Percentiles rank a stretch among this genome's conserved stretches.
Conservation (phyloP, 2,888 invertebrate genomes). For the Oxyteleia sp. region DNA sequence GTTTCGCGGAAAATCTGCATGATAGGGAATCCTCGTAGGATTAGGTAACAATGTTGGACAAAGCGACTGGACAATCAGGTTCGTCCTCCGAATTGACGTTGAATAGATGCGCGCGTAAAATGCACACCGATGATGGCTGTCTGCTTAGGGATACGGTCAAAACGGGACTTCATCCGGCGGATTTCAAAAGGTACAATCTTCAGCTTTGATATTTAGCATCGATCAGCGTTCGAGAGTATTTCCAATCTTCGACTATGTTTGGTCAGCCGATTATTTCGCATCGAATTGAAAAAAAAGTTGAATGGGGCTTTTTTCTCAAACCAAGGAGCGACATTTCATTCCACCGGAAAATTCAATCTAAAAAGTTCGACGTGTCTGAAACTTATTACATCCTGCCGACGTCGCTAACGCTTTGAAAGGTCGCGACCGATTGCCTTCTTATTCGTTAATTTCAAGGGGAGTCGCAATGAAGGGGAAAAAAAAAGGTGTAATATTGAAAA, state of each 20-base stretch:
- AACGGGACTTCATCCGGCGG: slow-evolving; percentile 30
- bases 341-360: slow-evolving; percentile 53
- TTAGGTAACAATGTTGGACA: slow-evolving; percentile 30
- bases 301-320: slow-evolving; percentile 32
- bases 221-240: slow-evolving; percentile 57
- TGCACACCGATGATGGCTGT: slow-evolving; percentile 11
- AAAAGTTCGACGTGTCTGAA: slow-evolving; percentile 59
- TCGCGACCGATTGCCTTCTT: slow-evolving; percentile 37
- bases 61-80: slow-evolving; percentile 17
- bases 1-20: background rate
- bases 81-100: slow-evolving; percentile 20
- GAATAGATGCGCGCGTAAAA: slow-evolving; percentile 24
- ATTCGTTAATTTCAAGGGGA: slow-evolving; percentile 37
- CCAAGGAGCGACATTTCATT: slow-evolving; percentile 45
- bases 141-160: slow-evolving; percentile 45
- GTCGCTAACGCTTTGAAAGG: slow-evolving; percentile 28
- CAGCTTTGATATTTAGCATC: slow-evolving; percentile 56
- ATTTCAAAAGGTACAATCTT: slow-evolving; percentile 58
- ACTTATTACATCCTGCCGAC: slow-evolving; percentile 54
- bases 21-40: background rate
- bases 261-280: slow-evolving; percentile 68
- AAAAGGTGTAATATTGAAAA: too few relatives aligned
- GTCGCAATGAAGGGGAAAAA: too few relatives aligned
- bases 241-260: slow-evolving; percentile 61
- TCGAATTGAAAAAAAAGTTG: slow-evolving; percentile 53